Evolutionary conservation across 92 coral and sea anemone species (phyloP).

Genomic region (Epizoanthus ramosus): DNA sequence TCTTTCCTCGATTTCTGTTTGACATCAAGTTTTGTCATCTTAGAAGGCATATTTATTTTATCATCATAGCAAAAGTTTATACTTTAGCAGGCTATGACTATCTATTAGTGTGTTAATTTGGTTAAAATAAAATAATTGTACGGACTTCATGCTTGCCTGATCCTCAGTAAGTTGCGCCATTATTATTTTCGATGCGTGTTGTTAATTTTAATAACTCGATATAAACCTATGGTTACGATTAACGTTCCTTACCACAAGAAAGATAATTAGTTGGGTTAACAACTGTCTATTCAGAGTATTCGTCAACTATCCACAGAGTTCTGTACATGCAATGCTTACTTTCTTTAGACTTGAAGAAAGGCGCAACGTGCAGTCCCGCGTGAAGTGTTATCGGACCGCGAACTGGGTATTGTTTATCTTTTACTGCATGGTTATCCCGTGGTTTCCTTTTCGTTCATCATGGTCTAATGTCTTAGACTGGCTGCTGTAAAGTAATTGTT

Average conservation of each 20-base stretch:
- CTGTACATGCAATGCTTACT: not conserved
- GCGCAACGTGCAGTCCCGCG: not conserved
- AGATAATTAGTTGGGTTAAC: not conserved
- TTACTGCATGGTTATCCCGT: conserved; percentile 27
- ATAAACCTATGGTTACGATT: not conserved
- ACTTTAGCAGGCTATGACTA: not conserved
- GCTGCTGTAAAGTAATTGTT: conserved; percentile 18
- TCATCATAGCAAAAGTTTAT: not conserved
- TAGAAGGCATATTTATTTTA: not conserved
- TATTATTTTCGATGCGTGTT: not conserved
- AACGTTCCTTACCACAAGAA: not conserved
- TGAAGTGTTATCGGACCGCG: conserved; percentile 3
- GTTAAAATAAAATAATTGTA: not conserved
- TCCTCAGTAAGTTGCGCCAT: not conserved
- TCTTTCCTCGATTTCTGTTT: conserved; percentile 6
- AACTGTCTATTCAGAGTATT: not conserved
- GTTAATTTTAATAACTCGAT: conserved; percentile 4
- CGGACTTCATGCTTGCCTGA: conserved; percentile 10
- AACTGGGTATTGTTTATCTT: conserved; percentile 13
- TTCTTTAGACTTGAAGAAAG: conserved; percentile 1
- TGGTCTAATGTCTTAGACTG: not conserved
- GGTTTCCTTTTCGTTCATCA: conserved; percentile 6
- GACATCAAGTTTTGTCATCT: not conserved
- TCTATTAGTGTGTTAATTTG: not conserved
- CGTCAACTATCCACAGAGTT: not conserved